Evolutionary conservation across 2,888 invertebrate species (phyloP), one percentile per base, ranked within the genome.

Genomic region (Choristoneura rosaceana): DNA sequence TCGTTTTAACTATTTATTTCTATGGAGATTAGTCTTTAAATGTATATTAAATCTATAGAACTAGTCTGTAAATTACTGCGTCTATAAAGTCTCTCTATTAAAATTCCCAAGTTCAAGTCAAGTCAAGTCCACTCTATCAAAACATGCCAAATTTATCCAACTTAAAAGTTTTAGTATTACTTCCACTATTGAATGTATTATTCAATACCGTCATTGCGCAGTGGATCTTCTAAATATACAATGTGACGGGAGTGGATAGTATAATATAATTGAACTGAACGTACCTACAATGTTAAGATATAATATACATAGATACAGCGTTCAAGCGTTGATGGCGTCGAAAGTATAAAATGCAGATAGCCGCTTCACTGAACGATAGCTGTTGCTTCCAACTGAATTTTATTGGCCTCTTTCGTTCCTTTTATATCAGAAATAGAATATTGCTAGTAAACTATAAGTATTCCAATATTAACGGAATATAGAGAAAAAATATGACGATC

Each of bases 281-380:
- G 80, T 82, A 87, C 25, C 25, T 25, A 25, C 87, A 90, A 88
- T 86, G 88, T 88, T 87, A 88, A 85, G 84, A 84, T 85, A 87
- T 83, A 87, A 25, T 25, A 25, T n/a, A n/a, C n/a, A n/a, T 25
- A 25, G 25, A 25, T 25, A 0, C 86, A 87, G 82, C 82, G 81
- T 79, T 78, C 76, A 74, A 78, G 79, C 81, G 81, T 81, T 86
- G 84, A 87, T 85, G 80, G 84, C 83, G 81, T 80, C 81, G 84
- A 86, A 84, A 86, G 87, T 88, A 90, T 90, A 90, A 91, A 91
- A 90, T 91, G 89, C 87, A 91, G 88, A 90, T 90, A 84, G 84
- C 84, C 83, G 87, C 85, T 85, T 79, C 85, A 81, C 83, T 87
- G 90, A 90, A 84, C 87, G 86, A 87, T 89, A 81, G 86, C 81